Conservation (phyloP, 2,113 vertebrate genomes). For the Myocastor coypus region DNA sequence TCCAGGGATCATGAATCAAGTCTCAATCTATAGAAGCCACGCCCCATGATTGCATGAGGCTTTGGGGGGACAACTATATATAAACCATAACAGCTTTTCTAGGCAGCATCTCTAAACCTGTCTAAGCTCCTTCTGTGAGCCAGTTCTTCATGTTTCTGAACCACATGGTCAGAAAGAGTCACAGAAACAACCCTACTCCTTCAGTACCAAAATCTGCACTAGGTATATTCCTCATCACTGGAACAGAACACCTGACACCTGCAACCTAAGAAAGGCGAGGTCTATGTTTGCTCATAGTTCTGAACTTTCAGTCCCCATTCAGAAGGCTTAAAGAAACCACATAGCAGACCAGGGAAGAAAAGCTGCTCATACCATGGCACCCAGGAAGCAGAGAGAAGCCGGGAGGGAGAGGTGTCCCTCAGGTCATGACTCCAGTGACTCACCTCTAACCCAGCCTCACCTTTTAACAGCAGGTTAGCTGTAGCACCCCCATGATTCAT, state of each 20-base stretch:
- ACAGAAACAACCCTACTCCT: neutral
- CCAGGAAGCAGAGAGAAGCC: neutral
- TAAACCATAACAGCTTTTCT: no score
- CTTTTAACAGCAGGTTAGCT: neutral
- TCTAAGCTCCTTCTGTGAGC: neutral
- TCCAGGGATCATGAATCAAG: no score
- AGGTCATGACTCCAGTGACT: neutral
- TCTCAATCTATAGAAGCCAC: no score
- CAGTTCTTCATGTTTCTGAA: neutral
- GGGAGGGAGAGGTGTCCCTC: neutral
- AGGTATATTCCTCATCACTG: neutral
- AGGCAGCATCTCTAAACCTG: neutral
- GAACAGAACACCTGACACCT: neutral
- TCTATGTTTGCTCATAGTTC: neutral
- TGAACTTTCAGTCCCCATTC: neutral
- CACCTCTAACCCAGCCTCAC: neutral
- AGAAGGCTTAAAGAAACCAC: neutral
- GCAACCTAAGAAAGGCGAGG: neutral
- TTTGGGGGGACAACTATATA: no score
- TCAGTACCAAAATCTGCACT: neutral
- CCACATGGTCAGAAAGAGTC: neutral
- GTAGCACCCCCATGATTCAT: neutral
- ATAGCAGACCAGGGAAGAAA: neutral
- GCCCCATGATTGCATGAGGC: no score
- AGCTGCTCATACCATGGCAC: neutral